phyloP scores from a whole-genome alignment of 2,888 invertebrate species.

The Thecophora atra region DNA sequence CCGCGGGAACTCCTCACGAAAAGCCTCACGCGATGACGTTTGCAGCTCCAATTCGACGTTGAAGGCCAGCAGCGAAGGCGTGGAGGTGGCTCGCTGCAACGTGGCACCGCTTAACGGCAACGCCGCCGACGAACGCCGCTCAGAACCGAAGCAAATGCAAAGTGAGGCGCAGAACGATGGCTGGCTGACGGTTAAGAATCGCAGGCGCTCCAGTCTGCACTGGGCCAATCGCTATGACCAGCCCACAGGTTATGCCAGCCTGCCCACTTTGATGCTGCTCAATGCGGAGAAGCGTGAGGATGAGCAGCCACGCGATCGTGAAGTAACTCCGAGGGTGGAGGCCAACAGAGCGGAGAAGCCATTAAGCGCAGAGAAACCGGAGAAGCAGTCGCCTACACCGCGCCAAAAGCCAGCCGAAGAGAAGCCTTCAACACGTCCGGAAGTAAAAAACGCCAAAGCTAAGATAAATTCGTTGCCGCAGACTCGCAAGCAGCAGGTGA shows the following conservation, averaged over 20 bases:
- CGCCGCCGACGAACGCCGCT: conserved; percentile 51
- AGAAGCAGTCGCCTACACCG: conserved; percentile 29
- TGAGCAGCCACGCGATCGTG: conserved; percentile 46
- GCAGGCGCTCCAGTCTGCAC: conserved; percentile 75
- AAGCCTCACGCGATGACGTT: conserved; percentile 59
- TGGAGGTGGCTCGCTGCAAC: conserved; percentile 59
- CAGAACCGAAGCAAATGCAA: conserved; percentile 59
- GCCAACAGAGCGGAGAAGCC: conserved; percentile 8
- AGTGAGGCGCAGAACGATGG: conserved; percentile 71
- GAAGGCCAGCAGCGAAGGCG: conserved; percentile 62
- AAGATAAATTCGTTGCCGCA: conserved; percentile 61
- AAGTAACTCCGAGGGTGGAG: conserved; percentile 25
- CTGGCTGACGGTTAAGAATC: conserved; percentile 89
- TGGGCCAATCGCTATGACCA: conserved; percentile 83
- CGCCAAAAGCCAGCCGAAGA: conserved; percentile 5
- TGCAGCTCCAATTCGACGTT: conserved; percentile 64
- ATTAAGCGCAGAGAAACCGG: conserved; percentile 26
- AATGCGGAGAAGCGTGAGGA: conserved; percentile 63
- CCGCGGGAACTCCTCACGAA: conserved; percentile 46
- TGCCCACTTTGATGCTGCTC: conserved; percentile 74
- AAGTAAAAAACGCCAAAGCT: conserved; percentile 63
- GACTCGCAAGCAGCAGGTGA: conserved; percentile 45
- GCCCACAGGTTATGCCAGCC: conserved; percentile 83
- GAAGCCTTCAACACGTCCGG: conserved; percentile 51
- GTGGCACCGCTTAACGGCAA: conserved; percentile 42